Evolutionary conservation across 1,140 invertebrate species (phyloP).

Genomic region (Portunus trituberculatus): DNA sequence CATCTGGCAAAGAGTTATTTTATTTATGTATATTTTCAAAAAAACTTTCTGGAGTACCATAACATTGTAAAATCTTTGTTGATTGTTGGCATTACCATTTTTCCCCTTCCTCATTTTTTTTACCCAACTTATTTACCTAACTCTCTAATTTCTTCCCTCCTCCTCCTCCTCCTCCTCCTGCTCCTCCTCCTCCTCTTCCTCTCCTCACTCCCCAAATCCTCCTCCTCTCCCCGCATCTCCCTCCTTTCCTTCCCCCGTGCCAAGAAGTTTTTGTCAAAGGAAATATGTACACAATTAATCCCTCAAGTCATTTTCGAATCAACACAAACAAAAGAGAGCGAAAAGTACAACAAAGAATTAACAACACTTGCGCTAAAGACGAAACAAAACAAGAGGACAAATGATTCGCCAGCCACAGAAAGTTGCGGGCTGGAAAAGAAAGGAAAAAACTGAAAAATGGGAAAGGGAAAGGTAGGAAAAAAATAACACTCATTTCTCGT

Average conservation of each 20-base stretch:
- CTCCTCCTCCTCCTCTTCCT: not conserved
- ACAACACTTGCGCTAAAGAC: too few species aligned
- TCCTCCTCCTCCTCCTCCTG: not conserved
- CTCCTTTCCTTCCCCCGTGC: not conserved
- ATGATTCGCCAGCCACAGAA: too few species aligned
- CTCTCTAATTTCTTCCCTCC: not conserved
- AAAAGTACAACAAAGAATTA: too few species aligned
- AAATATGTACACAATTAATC: too few species aligned
- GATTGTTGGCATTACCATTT: not conserved
- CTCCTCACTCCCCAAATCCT: not conserved
- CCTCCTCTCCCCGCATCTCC: not conserved
- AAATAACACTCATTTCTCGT: too few species aligned
- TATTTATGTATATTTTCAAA: not conserved
- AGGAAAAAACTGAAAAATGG: too few species aligned
- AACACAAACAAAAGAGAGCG: too few species aligned
- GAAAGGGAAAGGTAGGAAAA: too few species aligned
- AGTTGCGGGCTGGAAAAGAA: too few species aligned
- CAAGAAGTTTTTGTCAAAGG: not conserved
- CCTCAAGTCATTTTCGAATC: too few species aligned
- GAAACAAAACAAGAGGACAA: too few species aligned
- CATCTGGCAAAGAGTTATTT: not conserved
- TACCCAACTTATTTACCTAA: not conserved
- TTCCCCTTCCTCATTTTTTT: too few species aligned
- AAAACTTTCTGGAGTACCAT: not conserved
- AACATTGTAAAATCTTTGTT: not conserved